Conservation (phyloP, 2,888 invertebrate species). For the Dysmachus trigonus region DNA sequence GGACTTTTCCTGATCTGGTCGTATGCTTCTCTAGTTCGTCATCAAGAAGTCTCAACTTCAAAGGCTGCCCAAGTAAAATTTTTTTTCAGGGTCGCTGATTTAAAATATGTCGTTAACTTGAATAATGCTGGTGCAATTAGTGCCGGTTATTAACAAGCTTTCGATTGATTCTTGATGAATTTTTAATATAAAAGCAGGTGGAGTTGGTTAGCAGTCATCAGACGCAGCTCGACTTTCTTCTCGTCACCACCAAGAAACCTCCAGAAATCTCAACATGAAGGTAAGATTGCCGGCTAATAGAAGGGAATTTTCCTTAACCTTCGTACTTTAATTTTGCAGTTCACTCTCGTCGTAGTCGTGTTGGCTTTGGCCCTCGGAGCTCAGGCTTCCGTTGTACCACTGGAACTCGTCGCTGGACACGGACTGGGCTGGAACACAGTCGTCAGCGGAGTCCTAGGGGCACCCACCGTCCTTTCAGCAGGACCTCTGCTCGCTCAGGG, state of each 20-base stretch:
- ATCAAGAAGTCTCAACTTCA: too few relatives aligned
- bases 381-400: conserved; percentile 59
- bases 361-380: conserved; percentile 61
- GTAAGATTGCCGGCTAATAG: background rate
- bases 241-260: background rate
- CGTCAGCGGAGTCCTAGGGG: conserved; percentile 8
- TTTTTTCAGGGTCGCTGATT: too few relatives aligned
- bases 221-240: background rate
- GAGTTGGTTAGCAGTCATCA: background rate
- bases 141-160: background rate
- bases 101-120: background rate
- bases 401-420: background rate
- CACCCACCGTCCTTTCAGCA: background rate
- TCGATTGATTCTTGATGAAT: background rate
- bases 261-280: conserved; percentile 25
- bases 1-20: too few relatives aligned
- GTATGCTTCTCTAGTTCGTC: too few relatives aligned
- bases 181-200: conserved; percentile 25
- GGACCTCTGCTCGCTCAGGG: conserved; percentile 10
- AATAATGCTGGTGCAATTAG: background rate
- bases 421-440: background rate
- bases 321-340: conserved; percentile 55
- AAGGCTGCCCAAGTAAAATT: too few relatives aligned
- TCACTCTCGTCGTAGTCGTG: conserved; percentile 60
- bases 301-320: background rate